Conservation (phyloP, 92 coral and sea anemone species). For the Chrysogorgia sp. region DNA sequence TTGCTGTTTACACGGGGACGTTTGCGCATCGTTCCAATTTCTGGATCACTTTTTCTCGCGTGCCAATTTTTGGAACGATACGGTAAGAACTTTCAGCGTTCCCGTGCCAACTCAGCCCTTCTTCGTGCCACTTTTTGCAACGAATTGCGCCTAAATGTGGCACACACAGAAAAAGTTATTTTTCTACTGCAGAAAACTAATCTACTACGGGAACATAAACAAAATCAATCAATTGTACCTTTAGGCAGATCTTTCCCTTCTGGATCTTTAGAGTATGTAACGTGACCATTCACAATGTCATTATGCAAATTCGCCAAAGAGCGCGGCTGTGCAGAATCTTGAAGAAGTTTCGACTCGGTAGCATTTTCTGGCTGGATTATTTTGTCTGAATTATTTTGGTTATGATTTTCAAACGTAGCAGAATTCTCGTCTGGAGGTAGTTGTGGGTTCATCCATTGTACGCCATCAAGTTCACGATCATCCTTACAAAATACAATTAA, state of each 20-base stretch:
- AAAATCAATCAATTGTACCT: conserved; percentile 22
- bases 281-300: conserved; percentile 7
- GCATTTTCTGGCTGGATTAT: not conserved
- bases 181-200: too few relatives aligned
- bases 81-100: not conserved
- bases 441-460: not conserved
- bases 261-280: conserved; percentile 25
- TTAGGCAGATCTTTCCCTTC: conserved; percentile 39
- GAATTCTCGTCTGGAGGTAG: not conserved
- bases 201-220: too few relatives aligned
- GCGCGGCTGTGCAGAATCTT: conserved; percentile 34
- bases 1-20: too few relatives aligned
- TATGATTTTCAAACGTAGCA: not conserved
- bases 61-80: too few relatives aligned
- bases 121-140: too few relatives aligned
- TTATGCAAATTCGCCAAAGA: conserved; percentile 48
- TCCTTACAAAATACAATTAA: too few relatives aligned
- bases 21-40: too few relatives aligned
- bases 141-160: too few relatives aligned
- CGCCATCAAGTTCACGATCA: not conserved
- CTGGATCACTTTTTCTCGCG: too few relatives aligned
- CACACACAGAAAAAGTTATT: not conserved
- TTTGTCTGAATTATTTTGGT: not conserved
- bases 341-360: not conserved
- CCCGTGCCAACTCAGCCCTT: not conserved